Base-by-base conservation (phyloP, 2,888 invertebrate species). In the Margaritifera margaritifera region DNA sequence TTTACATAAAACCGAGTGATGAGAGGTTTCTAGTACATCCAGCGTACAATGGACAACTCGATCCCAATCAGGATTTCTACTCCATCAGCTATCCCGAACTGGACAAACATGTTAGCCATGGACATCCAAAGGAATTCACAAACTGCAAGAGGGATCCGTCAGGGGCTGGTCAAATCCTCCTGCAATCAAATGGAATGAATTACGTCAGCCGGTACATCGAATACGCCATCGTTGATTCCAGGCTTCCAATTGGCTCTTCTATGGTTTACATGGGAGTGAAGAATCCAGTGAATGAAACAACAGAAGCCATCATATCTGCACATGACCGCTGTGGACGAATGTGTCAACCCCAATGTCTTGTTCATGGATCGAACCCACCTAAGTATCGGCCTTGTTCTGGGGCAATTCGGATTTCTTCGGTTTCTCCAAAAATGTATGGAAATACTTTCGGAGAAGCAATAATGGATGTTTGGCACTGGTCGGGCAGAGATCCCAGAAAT, bases 151-250 rank as follows among this genome's bases (percentile, higher is more conserved):
- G 42, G 2, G 42, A 42, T 42, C 42, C 42, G 11, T 42, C 42
- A 42, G 42, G 42, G 71, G 75, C 64, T 20, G 69, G 56, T 22
- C 78, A 77, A 57, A 77, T 84, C 11, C 80, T 72, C 60, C 71
- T 85, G 4, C 64, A 74, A 52, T 77, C 84, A 22, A 68, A 75
- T 55, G 86, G 86, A 1, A 69, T 86, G 1, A 81, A 81, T 62
- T 84, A 84, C 64, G 62, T 79, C 4, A 84, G 84, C 8, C 64
- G 62, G 24, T 83, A 80, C 69, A 79, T 80, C n/a, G 84, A 85
- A 24, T 77, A 77, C n/a, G 79, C 81, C 25, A 73, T 83, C 19
- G 65, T 84, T 15, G 81, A 86, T 62, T 72, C 72, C 24, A 68
- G 80, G 8, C 69, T 79, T 42, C 77, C 84, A 18, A 62, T 78